Evolutionary conservation across 1,140 invertebrate species (phyloP).

Genomic region (Listronotus bonariensis): DNA sequence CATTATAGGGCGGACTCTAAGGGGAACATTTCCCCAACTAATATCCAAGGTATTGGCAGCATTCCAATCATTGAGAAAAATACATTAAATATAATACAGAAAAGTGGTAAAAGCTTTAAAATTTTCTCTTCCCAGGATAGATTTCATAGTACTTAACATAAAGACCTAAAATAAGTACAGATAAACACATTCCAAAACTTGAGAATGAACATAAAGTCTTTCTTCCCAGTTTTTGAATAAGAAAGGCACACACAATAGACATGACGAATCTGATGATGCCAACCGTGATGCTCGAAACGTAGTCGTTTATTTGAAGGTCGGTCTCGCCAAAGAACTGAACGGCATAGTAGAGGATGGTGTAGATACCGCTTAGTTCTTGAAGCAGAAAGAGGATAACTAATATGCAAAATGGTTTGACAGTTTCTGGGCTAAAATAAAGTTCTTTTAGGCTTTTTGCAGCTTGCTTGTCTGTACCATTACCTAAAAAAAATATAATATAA

Average conservation of each 20-base stretch:
- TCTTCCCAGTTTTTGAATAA: conserved; percentile 73
- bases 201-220: conserved; percentile 69
- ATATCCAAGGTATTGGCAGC: conserved; percentile 74
- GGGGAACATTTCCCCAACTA: conserved; percentile 75
- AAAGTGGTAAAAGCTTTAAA: conserved; percentile 62
- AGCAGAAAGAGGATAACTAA: conserved; percentile 69
- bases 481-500: conserved; percentile 2
- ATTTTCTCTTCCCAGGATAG: conserved; percentile 55
- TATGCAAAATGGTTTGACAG: conserved; percentile 68
- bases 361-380: conserved; percentile 74
- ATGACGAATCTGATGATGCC: conserved; percentile 70
- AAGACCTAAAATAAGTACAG: conserved; percentile 63
- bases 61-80: conserved; percentile 75
- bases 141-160: conserved; percentile 58
- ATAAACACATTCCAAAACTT: conserved; percentile 65
- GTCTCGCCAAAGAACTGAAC: conserved; percentile 71
- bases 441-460: conserved; percentile 48
- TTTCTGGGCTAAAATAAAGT: conserved; percentile 54
- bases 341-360: conserved; percentile 78
- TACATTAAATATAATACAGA: conserved; percentile 69
- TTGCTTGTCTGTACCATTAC: conserved; percentile 5
- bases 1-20: conserved; percentile 69
- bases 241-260: conserved; percentile 67
- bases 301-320: conserved; percentile 69
- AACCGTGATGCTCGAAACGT: conserved; percentile 74